Percentiles rank a stretch among this genome's conserved stretches.
Conservation (phyloP, 2,797 vertebrate genomes). For the Hippocampus kuda region DNA sequence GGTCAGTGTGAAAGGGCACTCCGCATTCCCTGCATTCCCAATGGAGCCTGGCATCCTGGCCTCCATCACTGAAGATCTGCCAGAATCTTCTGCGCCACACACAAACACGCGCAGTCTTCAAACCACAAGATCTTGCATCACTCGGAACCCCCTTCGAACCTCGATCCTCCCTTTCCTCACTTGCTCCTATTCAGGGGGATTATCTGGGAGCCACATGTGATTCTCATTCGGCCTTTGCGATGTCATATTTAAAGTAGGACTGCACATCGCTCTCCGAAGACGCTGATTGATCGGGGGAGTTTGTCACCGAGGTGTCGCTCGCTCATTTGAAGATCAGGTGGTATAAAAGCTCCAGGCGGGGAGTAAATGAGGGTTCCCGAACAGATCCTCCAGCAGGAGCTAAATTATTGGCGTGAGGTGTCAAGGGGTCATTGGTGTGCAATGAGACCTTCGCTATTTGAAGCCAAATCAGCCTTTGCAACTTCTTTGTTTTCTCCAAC, state of each 20-base stretch:
- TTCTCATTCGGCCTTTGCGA: background rate
- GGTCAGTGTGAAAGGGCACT: conserved; percentile 51
- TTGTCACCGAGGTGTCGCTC: background rate
- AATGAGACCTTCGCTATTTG: conserved; percentile 9
- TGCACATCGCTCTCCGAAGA: background rate
- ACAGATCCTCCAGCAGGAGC: conserved; percentile 1
- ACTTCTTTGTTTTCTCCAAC: conserved; percentile 3
- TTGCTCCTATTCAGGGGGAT: background rate
- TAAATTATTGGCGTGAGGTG: conserved; percentile 5
- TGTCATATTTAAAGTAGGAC: background rate
- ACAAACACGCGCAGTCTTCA: conserved; percentile 9
- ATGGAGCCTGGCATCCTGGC: conserved; percentile 51
- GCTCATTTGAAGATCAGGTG: conserved; percentile 10
- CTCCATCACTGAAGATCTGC: conserved; percentile 45
- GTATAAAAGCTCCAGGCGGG: conserved; percentile 8
- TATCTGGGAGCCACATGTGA: conserved; percentile 2
- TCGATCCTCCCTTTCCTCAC: background rate
- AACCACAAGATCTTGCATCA: conserved; percentile 11
- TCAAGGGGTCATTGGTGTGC: conserved; percentile 7
- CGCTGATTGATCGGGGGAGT: background rate
- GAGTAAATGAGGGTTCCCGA: background rate
- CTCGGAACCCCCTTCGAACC: background rate
- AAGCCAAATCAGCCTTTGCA: conserved; percentile 1
- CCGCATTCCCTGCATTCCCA: conserved; percentile 57
- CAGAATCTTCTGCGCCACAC: conserved; percentile 27